Evolutionary conservation across 2,888 invertebrate species (phyloP), one percentile per base, ranked within the genome.

Genomic region (Sesamia inferens): DNA sequence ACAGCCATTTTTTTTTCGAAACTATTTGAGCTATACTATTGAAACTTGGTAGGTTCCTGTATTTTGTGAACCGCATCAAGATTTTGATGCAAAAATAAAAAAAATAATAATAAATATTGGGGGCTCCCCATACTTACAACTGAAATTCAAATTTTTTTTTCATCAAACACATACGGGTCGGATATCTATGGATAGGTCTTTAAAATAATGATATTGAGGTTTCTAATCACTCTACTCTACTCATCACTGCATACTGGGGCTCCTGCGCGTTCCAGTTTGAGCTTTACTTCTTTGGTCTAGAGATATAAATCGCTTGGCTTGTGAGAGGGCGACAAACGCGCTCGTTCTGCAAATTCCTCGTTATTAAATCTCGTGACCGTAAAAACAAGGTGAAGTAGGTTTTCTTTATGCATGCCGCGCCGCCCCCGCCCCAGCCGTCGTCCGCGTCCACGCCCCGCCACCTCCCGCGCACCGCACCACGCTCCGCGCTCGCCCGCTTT

Each of bases 281-380:
- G 62, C 66, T 70, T 71, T 78, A 68, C 42, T 0, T 59, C 63
- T 66, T 66, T 48, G 54, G 22, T 51, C 39, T 61, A 78, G 31
- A 73, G 72, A 80, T 76, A 67, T 62, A 83, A 74, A 83, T 76
- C 71, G 58, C 62, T 68, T 39, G 69, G 54, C n/a, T 64, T n/a
- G 70, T 39, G 59, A 48, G 51, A 42, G 69, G 72, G 74, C 74
- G 83, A 81, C 81, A 83, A 85, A 77, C 71, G 68, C 71, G 76
- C 70, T 71, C 84, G 76, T 85, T 82, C 82, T 78, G 79, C 71
- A 85, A 85, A 85, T 85, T 86, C 68, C 76, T 86, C 84, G 86
- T 86, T 86, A 86, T 85, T 85, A 84, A 85, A 84, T 86, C 85
- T 85, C 68, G 84, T 85, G 86, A 84, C 85, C 86, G 86, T 86